Evolutionary conservation across 2,113 vertebrate species (phyloP).

Genomic region (Rhea pennata): DNA sequence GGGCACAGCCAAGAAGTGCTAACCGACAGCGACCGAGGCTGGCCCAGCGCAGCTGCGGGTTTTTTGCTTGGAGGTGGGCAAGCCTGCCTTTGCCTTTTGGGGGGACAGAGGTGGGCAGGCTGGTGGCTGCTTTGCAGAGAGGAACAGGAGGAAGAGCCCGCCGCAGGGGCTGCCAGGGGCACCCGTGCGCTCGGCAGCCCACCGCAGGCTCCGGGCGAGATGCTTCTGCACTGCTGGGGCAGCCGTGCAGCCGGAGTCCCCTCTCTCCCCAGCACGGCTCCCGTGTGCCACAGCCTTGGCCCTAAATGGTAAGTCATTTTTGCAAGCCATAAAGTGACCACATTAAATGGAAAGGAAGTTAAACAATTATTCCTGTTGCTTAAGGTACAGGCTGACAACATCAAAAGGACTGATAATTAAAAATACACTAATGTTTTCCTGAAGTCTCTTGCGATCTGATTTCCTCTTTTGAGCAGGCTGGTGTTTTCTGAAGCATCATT

Average conservation of each 20-base stretch:
- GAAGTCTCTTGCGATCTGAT: not conserved
- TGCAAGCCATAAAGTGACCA: constrained; percentile 46
- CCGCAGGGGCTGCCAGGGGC: not conserved
- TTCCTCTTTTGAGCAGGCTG: constrained; percentile 11
- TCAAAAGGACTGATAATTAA: constrained; percentile 45
- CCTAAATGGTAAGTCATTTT: not conserved
- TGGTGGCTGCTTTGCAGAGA: not conserved
- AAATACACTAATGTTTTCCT: constrained; percentile 53
- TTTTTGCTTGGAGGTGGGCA: no score
- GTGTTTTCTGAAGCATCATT: constrained; percentile 7
- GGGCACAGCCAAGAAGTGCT: not conserved
- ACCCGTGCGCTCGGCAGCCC: no score
- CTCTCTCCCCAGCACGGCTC: not conserved
- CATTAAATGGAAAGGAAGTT: constrained; percentile 63
- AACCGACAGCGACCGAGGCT: no score
- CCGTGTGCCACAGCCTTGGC: not conserved
- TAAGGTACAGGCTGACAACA: constrained; percentile 41
- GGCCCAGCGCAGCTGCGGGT: no score
- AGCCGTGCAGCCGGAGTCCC: not conserved
- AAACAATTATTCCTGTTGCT: constrained; percentile 47
- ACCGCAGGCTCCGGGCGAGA: not conserved
- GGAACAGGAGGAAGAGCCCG: not conserved
- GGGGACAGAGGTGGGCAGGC: not conserved
- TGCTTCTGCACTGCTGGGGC: not conserved
- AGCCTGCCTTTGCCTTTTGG: accelerated